Base-by-base conservation (phyloP, 2,797 vertebrate genomes). In the Okamejei kenojei region DNA sequence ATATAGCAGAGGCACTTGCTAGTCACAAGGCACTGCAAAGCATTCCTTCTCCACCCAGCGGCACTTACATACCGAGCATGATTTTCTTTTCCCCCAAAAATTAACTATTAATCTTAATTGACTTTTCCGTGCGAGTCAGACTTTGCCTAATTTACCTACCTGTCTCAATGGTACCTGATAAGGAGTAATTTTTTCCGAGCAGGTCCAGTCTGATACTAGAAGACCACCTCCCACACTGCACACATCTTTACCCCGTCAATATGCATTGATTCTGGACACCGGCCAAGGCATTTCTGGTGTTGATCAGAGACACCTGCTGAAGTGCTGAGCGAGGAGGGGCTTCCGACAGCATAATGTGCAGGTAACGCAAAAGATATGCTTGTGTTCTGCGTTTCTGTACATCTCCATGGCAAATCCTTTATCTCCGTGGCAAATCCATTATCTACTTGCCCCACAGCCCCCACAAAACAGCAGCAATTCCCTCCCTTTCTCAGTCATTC, bases 281-380 rank as follows among this genome's bases (percentile, higher is more conserved):
- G 29, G 71, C 90, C 90, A 91, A 29, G 32, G 29, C 11, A 35
- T 45, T 21, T 73, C 54, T 91, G 35, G 35, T 68, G 71, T 73
- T 13, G 35, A 74, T 74, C 21, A 73, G 68, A 13, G 90, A 54
- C 68, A 91, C 68, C 90, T 74, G 90, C 65, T 91, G 32, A 38
- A 91, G 9, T 32, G 17, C 88, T 9, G 23, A 45, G 32, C 11
- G 8, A 45, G 17, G 32, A 8, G 90, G 90, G 35, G 29, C 90
- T 74, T 74, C 38, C 90, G 29, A 29, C 90, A 91, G 15, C 9
- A 15, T 9, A 11, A 13, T 21, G 11, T 71, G 23, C 68, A 91
- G 71, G 32, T 91, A 91, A 73, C 45, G 65, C 35, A 38, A 91
- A 91, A 74, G 90, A 35, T 74, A 91, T 91, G 90, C 68, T 54